phyloP scores from a whole-genome alignment of 2,113 vertebrate genomes.

The Oreotragus oreotragus region DNA sequence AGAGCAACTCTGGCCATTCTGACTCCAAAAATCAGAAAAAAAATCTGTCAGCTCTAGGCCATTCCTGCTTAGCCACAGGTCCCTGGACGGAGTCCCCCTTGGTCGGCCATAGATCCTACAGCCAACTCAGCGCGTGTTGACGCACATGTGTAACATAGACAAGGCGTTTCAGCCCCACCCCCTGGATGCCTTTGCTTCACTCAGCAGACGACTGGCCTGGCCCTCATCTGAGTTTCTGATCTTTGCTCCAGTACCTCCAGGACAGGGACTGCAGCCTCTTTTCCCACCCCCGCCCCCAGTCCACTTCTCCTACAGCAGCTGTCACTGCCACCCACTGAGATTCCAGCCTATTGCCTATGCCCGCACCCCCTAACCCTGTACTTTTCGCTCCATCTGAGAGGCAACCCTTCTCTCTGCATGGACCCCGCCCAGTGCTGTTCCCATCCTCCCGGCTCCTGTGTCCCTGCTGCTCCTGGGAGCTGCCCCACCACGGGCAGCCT shows the following conservation, averaged over 20 bases:
- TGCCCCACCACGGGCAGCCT: neutral
- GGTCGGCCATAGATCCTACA: neutral
- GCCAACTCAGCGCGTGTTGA: too few species aligned
- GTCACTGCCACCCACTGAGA: neutral
- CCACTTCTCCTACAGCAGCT: neutral
- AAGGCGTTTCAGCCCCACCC: neutral
- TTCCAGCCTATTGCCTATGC: neutral
- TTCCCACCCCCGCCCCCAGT: neutral
- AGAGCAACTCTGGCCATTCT: neutral
- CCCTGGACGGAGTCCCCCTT: neutral
- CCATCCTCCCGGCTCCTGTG: neutral
- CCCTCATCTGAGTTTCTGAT: neutral
- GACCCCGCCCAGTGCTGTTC: neutral
- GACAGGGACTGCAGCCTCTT: too few species aligned
- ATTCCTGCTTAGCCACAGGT: neutral
- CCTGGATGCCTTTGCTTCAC: neutral
- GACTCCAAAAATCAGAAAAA: neutral
- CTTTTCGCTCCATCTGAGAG: neutral
- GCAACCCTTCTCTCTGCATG: neutral
- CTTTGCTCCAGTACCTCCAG: neutral
- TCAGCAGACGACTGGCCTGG: neutral
- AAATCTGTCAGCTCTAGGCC: neutral
- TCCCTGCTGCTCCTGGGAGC: neutral
- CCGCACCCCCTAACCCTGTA: neutral
- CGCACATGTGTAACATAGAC: too few species aligned